A percentile compares a stretch with the other conserved stretches of the same genome.
These are phyloP conservation scores for Athalia rosae DNA, from an alignment of 2,888 invertebrate species.

Conservation along the genomic window DNA sequence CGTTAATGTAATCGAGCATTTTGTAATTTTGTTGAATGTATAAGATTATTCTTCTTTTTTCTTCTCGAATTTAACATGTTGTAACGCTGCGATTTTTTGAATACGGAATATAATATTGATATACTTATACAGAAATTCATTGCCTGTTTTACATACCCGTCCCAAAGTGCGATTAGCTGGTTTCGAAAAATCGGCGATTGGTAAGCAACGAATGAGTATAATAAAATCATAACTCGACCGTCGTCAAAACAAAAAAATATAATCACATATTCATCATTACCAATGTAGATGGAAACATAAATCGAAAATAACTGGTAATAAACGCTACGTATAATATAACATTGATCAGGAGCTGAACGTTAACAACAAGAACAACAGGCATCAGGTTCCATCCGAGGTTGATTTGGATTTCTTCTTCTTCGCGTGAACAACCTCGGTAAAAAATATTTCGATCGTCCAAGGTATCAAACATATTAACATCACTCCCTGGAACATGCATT, in stretches of 20 bases:
- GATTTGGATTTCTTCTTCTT: not conserved
- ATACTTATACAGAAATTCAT: not conserved
- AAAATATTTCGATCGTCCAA: slow-evolving; percentile 79
- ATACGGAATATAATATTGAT: slow-evolving; percentile 2
- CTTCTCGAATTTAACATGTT: too few relatives aligned
- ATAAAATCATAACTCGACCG: not conserved
- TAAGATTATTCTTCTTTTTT: too few relatives aligned
- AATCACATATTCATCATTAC: not conserved
- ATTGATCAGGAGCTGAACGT: not conserved
- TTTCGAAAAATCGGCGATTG: not conserved
- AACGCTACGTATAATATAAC: not conserved
- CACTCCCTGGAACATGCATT: slow-evolving; percentile 80
- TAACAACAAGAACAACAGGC: not conserved
- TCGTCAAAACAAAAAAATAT: too few relatives aligned
- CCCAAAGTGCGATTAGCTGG: too few relatives aligned
- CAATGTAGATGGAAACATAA: not conserved
- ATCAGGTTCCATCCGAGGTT: not conserved
- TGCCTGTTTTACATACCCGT: not conserved
- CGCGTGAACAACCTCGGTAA: slow-evolving; percentile 18
- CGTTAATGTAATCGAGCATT: too few relatives aligned
- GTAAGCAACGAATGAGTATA: not conserved
- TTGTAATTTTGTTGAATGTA: too few relatives aligned
- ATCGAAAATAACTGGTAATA: not conserved
- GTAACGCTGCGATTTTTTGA: too few relatives aligned
- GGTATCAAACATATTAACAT: slow-evolving; percentile 81